Percentiles rank a stretch among this genome's conserved stretches.
These are phyloP conservation scores for Akabosia matsudoensis DNA, from an alignment of 1,140 invertebrate genomes.

Conservation along the genomic window DNA sequence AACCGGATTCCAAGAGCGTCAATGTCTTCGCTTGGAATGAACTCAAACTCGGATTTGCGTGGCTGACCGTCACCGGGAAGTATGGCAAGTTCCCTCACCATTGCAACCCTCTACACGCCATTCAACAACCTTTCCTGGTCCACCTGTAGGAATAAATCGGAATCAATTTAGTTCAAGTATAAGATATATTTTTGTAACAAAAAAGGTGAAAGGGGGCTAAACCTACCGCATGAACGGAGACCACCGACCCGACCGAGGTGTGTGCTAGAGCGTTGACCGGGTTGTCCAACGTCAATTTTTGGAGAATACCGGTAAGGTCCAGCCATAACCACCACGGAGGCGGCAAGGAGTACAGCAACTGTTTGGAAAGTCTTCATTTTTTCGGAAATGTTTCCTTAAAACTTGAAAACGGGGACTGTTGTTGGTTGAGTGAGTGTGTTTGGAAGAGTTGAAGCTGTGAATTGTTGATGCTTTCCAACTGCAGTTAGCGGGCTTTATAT, in stretches of 20 bases:
- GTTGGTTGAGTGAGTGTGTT: too few species aligned
- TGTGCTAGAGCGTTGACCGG: background rate
- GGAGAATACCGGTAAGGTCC: background rate
- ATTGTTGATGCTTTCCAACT: too few species aligned
- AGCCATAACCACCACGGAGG: background rate
- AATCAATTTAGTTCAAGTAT: background rate
- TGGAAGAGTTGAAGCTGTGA: too few species aligned
- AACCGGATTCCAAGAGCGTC: background rate
- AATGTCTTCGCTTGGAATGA: slow-evolving; percentile 13
- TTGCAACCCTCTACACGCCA: slow-evolving; percentile 6
- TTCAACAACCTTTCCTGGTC: slow-evolving; percentile 10
- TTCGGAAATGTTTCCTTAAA: background rate
- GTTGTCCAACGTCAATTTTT: background rate
- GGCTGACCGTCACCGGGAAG: slow-evolving; percentile 21
- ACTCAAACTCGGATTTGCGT: background rate
- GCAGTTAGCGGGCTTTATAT: too few species aligned
- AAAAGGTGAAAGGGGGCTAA: background rate
- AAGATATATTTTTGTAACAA: background rate
- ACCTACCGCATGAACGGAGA: background rate
- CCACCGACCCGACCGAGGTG: background rate
- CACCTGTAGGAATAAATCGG: slow-evolving; percentile 7
- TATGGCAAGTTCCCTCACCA: slow-evolving; percentile 3
- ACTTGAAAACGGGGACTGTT: background rate
- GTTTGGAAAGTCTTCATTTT: background rate
- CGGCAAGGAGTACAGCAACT: background rate